Evolutionary conservation across 2,888 invertebrate genomes (phyloP).

Genomic region (Caenorhabditis sulstoni): DNA sequence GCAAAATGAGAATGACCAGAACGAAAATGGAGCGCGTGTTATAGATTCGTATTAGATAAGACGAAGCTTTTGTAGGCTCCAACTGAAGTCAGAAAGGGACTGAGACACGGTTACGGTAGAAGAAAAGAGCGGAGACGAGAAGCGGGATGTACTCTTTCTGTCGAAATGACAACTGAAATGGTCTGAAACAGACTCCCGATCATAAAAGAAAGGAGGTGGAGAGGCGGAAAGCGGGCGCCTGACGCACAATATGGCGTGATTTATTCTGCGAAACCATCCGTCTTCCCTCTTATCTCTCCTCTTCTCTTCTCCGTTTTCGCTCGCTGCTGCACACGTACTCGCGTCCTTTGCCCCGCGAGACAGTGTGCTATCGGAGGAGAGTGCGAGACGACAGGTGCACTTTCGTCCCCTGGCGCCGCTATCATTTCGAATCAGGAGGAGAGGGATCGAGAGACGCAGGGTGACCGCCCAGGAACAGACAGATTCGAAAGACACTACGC

Average conservation of each 20-base stretch:
- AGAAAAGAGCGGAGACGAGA: neutral
- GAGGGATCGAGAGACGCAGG: constrained; percentile 21
- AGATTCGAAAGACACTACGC: constrained; percentile 10
- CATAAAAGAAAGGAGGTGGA: neutral
- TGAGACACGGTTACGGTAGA: neutral
- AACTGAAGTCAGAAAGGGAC: neutral
- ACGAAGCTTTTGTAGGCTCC: constrained; percentile 11
- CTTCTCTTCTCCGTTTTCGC: no score
- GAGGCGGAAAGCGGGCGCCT: constrained; percentile 40
- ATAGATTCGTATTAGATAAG: neutral
- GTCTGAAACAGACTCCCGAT: constrained; percentile 10
- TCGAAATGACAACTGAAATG: neutral
- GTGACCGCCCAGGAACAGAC: constrained; percentile 14
- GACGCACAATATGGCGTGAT: constrained; percentile 59
- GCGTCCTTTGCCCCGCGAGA: constrained; percentile 53
- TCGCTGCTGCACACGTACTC: constrained; percentile 43
- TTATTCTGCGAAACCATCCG: constrained; percentile 56
- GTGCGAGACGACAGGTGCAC: constrained; percentile 12
- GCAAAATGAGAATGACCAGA: neutral
- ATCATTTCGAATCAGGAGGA: constrained; percentile 11
- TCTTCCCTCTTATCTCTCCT: constrained; percentile 46
- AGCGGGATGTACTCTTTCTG: neutral
- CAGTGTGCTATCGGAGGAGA: constrained; percentile 16
- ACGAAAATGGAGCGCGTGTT: neutral
- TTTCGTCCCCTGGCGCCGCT: constrained; percentile 35